Evolutionary conservation across 2,113 vertebrate genomes (phyloP), one percentile per base, ranked within the genome.

Genomic region (Scatophagus argus): DNA sequence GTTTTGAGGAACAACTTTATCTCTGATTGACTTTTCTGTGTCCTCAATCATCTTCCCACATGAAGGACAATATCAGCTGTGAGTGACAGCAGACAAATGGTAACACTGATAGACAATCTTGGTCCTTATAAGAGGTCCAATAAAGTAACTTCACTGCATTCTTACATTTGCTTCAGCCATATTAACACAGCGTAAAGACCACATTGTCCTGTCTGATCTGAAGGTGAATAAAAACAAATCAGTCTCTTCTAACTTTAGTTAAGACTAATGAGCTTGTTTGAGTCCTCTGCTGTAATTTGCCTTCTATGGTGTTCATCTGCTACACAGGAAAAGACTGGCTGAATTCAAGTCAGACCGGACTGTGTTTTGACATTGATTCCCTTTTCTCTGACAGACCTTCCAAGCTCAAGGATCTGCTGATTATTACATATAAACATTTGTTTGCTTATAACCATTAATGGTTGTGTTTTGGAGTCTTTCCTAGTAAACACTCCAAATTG

Each of bases 401-500:
- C 29, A 6, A 60, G 49, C 11, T 52, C 12, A 27, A 11, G 16
- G 23, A 47, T 29, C 32, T 29, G 34, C 19, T 11, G 9, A 16
- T 76, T 55, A 65, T 60, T 38, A 31, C 55, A 67, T 8, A 3
- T 71, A 58, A 67, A 85, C 61, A 81, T 46, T 13, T 3, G 5
- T 71, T 73, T 70, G 8, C 43, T 58, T 3, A 23, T 46, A 36
- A 25, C 49, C 62, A 68, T 81, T 67, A 71, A 29, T 62, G 77
- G 21, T 11, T 7, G 38, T 13, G 9, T 74, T 77, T 61, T 74
- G 58, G 36, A 46, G 0, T 38, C 12, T 52, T 16, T 16, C 43
- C 43, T 16, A 36, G 76, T 71, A 78, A 81, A 83, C 76, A 70
- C 59, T 77, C 38, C 38, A 74, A 68, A 70, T 3, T 70, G 32